phyloP scores from a whole-genome alignment of 2,113 vertebrate genomes.

The Paraplagusia blochii region DNA sequence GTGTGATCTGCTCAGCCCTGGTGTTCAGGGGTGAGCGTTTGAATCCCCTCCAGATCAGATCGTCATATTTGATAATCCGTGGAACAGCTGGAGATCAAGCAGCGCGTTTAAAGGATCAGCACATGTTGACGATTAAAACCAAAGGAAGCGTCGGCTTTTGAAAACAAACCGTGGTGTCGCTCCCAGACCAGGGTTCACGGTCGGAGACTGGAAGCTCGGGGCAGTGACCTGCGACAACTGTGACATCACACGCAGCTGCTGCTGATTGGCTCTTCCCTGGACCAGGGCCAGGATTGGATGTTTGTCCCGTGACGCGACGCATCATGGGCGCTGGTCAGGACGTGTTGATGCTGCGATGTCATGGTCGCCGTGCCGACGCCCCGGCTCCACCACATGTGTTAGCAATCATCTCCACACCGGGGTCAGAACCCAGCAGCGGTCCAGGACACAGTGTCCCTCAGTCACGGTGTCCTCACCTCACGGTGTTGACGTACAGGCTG shows the following conservation, averaged over 20 bases:
- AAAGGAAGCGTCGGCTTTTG: conserved; percentile 53
- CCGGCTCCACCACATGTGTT: conserved; percentile 49
- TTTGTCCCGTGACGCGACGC: conserved; percentile 46
- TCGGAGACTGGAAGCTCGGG: not conserved
- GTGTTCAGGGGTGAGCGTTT: conserved; percentile 28
- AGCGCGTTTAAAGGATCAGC: conserved; percentile 35
- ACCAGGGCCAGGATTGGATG: conserved; percentile 40
- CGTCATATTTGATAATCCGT: conserved; percentile 56
- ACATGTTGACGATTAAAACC: conserved; percentile 65
- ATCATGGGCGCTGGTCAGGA: conserved; percentile 39
- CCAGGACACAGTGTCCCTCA: too few relatives aligned
- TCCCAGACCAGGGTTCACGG: not conserved
- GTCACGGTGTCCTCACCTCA: too few relatives aligned
- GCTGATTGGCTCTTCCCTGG: conserved; percentile 41
- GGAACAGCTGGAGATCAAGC: conserved; percentile 54
- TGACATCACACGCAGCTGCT: conserved; percentile 73
- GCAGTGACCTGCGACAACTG: conserved; percentile 6
- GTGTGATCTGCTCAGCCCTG: conserved; percentile 26
- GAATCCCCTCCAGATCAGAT: conserved; percentile 50
- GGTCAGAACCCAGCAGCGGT: too few relatives aligned
- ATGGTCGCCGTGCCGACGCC: conserved; percentile 34
- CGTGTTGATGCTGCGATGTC: conserved; percentile 34
- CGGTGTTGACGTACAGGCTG: too few relatives aligned
- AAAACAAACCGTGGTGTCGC: conserved; percentile 16
- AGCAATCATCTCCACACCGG: conserved; percentile 30